These are phyloP conservation scores for Lampris megalopsis DNA, from an alignment of 2,113 vertebrate genomes.

Conservation along the genomic window DNA sequence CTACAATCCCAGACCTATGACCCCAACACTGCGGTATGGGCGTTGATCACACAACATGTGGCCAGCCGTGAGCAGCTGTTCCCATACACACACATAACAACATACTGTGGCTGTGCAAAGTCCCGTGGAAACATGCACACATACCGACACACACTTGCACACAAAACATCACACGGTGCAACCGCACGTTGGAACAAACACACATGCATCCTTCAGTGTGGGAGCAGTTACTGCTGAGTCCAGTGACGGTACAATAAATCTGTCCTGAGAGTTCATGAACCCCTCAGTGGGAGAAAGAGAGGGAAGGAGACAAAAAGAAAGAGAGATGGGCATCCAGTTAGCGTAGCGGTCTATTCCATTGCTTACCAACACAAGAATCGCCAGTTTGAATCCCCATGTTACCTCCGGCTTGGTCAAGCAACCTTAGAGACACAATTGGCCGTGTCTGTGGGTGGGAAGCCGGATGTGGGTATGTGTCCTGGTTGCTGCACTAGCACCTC, in stretches of 20 bases:
- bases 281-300: constrained; percentile 40
- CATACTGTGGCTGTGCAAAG: neutral
- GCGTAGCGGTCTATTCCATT: too few species aligned
- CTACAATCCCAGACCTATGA: constrained; percentile 51
- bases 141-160: constrained; percentile 18
- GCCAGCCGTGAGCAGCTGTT: constrained; percentile 17
- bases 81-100: constrained; percentile 9
- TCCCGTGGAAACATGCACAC: neutral
- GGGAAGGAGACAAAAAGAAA: constrained; percentile 7
- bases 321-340: neutral
- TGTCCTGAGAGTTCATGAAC: constrained; percentile 56
- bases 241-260: constrained; percentile 61
- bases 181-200: constrained; percentile 10
- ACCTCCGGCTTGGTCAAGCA: too few species aligned
- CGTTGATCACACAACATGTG: constrained; percentile 58
- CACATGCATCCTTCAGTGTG: constrained; percentile 23
- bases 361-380: too few species aligned
- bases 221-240: constrained; percentile 53
- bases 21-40: constrained; percentile 38
- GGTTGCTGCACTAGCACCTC: too few species aligned
- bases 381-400: too few species aligned
- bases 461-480: too few species aligned
- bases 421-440: too few species aligned
- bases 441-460: too few species aligned
- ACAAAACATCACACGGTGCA: neutral